Evolutionary conservation across 2,888 invertebrate genomes (phyloP).

Genomic region (Meiosimyza decipiens): DNA sequence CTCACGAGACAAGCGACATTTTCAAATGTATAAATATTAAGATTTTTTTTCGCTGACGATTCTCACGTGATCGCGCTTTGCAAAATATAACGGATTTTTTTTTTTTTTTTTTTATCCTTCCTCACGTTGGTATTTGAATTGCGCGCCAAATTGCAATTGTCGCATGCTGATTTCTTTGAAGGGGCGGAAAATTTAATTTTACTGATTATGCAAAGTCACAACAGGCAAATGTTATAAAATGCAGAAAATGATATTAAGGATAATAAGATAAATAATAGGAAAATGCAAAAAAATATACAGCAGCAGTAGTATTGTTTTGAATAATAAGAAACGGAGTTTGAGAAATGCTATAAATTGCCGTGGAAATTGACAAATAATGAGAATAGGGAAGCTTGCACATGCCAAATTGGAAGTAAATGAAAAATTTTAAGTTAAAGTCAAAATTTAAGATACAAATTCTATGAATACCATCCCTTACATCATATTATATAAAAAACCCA

Average conservation of each 20-base stretch:
- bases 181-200: constrained; percentile 45
- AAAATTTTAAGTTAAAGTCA: too few species aligned
- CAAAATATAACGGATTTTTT: constrained; percentile 34
- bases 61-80: constrained; percentile 55
- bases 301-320: constrained; percentile 1
- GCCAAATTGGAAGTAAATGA: too few species aligned
- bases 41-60: constrained; percentile 54
- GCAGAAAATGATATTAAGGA: constrained; percentile 34
- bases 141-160: constrained; percentile 19
- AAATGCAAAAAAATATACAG: constrained; percentile 5
- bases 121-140: not conserved
- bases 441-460: too few species aligned
- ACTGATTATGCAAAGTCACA: constrained; percentile 52
- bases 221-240: constrained; percentile 44
- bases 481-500: too few species aligned
- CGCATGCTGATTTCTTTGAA: not conserved
- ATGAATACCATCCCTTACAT: too few species aligned
- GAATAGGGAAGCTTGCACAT: too few species aligned
- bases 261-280: constrained; percentile 36
- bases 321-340: not conserved
- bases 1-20: constrained; percentile 27
- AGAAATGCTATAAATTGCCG: too few species aligned
- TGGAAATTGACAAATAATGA: too few species aligned
- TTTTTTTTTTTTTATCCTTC: constrained; percentile 25
- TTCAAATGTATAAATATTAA: constrained; percentile 57